Conservation (phyloP, 2,797 vertebrate genomes). For the Phoeniculus purpureus region DNA sequence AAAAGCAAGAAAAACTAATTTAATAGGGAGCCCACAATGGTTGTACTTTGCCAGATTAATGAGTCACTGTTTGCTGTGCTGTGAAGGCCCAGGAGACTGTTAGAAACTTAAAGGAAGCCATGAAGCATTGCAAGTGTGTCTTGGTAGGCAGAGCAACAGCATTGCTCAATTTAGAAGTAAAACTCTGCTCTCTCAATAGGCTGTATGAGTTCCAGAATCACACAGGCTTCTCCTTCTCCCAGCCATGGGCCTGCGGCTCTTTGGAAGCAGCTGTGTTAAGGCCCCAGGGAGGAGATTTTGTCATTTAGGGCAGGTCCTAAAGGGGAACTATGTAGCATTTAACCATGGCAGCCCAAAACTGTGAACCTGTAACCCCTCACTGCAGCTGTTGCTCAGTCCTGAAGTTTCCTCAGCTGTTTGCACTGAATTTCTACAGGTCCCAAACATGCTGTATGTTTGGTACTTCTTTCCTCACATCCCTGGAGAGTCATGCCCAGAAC, state of each 20-base stretch:
- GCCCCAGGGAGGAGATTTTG: conserved; percentile 26
- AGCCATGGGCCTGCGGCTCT: not conserved
- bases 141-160: conserved; percentile 3
- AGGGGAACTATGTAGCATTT: not conserved
- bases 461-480: conserved; percentile 8
- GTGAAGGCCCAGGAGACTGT: conserved; percentile 32
- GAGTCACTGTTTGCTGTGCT: conserved; percentile 63
- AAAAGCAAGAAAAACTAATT: conserved; percentile 28
- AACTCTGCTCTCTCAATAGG: not conserved
- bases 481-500: not conserved
- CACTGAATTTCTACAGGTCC: conserved; percentile 56
- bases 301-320: conserved; percentile 40
- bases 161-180: conserved; percentile 35
- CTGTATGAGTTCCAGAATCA: not conserved
- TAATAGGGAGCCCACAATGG: conserved; percentile 22
- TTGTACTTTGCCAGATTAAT: conserved; percentile 50
- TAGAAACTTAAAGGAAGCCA: conserved; percentile 18
- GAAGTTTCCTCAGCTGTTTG: conserved; percentile 52
- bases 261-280: conserved; percentile 24
- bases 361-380: conserved; percentile 46
- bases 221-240: not conserved
- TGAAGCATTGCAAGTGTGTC: conserved; percentile 16
- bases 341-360: not conserved
- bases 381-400: conserved; percentile 47
- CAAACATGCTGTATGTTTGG: not conserved